Percentiles rank a stretch among this genome's conserved stretches.
These are phyloP conservation scores for Bergia puertoricense DNA, from an alignment of 92 coral and sea anemone genomes.

Conservation along the genomic window DNA sequence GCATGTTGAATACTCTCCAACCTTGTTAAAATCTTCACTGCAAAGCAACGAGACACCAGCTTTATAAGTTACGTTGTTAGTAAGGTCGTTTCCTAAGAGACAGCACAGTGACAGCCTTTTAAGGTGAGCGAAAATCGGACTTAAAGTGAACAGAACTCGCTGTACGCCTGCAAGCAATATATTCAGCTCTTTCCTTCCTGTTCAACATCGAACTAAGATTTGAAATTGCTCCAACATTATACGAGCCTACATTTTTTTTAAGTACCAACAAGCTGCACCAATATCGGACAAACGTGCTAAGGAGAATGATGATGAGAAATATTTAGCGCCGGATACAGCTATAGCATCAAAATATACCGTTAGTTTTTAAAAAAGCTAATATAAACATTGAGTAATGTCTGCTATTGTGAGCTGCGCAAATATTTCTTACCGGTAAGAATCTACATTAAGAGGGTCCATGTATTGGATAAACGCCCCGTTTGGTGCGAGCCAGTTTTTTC, in stretches of 20 bases:
- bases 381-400: neutral
- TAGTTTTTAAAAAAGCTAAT: neutral
- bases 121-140: neutral
- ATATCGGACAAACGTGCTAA: slow-evolving; percentile 32
- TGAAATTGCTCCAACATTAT: slow-evolving; percentile 19
- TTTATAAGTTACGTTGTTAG: slow-evolving; percentile 22
- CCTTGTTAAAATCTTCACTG: slow-evolving; percentile 33
- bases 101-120: neutral
- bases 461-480: neutral
- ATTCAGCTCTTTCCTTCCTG: neutral
- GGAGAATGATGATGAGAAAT: slow-evolving; percentile 1
- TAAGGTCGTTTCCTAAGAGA: neutral
- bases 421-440: slow-evolving; percentile 26
- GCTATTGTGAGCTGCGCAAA: slow-evolving; percentile 16
- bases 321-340: slow-evolving; percentile 1
- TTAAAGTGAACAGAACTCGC: slow-evolving; percentile 29
- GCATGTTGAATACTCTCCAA: slow-evolving; percentile 37
- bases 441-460: slow-evolving; percentile 7
- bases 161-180: slow-evolving; percentile 32
- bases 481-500: slow-evolving; percentile 10
- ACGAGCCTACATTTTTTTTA: slow-evolving; percentile 13
- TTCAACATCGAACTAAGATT: slow-evolving; percentile 23
- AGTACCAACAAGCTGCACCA: slow-evolving; percentile 9
- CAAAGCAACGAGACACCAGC: slow-evolving; percentile 31
- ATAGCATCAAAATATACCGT: neutral